Conservation (phyloP, 2,888 invertebrate genomes). For the Lottia gigantea region DNA sequence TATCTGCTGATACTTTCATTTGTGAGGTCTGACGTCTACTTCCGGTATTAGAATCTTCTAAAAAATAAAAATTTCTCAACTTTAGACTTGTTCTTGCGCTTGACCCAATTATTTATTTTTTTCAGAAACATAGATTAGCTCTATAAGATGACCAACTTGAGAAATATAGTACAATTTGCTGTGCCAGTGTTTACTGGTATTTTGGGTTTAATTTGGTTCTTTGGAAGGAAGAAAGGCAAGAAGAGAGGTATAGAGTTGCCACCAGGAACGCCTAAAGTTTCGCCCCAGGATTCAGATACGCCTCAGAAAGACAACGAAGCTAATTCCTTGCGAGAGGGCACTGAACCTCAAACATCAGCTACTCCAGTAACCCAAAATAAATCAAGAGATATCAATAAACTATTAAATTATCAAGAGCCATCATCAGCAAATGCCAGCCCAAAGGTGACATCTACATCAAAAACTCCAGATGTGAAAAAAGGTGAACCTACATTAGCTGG, state of each 20-base stretch:
- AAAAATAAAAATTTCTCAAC: no score
- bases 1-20: no score
- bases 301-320: no score
- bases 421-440: neutral
- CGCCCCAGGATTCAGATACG: no score
- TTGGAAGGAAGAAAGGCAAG: conserved; percentile 36
- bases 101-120: conserved; percentile 14
- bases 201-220: conserved; percentile 53
- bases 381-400: conserved; percentile 9
- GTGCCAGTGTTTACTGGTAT: conserved; percentile 47
- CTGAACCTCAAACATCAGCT: neutral
- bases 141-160: conserved; percentile 32
- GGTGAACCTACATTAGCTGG: conserved; percentile 18
- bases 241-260: neutral
- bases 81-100: no score
- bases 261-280: neutral
- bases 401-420: neutral
- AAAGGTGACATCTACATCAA: neutral
- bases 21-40: no score
- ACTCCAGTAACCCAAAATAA: neutral
- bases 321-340: neutral
- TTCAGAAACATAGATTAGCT: conserved; percentile 11
- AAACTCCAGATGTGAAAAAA: conserved; percentile 10
- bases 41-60: no score
- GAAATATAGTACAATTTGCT: conserved; percentile 39